Base-by-base conservation (phyloP, 2,888 invertebrate species). In the Didymodactylos carnosus region DNA sequence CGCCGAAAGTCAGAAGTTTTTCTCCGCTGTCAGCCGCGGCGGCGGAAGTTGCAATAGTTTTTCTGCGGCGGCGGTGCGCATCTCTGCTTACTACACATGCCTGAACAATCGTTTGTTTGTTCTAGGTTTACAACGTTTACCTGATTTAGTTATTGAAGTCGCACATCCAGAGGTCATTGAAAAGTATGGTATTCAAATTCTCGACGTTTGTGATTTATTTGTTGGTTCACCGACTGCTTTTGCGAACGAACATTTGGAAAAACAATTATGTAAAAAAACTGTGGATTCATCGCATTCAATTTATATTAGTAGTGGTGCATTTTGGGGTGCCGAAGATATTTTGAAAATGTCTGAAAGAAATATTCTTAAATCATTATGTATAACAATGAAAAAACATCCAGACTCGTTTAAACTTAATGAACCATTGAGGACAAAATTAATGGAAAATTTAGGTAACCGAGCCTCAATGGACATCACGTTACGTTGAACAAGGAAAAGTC, bases 241-340 rank as follows among this genome's bases (percentile, higher is more conserved):
- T 53, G 85, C 86, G 16, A 82, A 85, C 76, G 77, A 78, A 27
- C 78, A 79, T 11, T 76, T 83, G 25, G 82, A 85, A 75, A 76
- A 77, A 35, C 76, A 73, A 69, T 78, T 87, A 40, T 78, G 80
- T 41, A 72, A 77, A 7, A 81, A 82, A 19, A 80, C 84, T 5
- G 73, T 25, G 6, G 72, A 76, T 27, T 72, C 76, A 29, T 46
- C 75, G 3, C 82, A 84, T 77, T 82, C 82, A 13, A 78, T 86
- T 7, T 85, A 85, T 76, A 79, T 87, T 39, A 86, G 86, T 0
- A 80, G 81, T 75, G 86, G 87, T 43, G 86, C 86, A 16, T 82
- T 87, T 75, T 87, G 86, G 87, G 87, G 86, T 16, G 85, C 82
- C 7, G 84, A 85, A 76, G 86, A 87, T 78, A 84, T 87, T 16